Evolutionary conservation across 1,140 invertebrate genomes (phyloP).

Genomic region (Triops longicaudatus): DNA sequence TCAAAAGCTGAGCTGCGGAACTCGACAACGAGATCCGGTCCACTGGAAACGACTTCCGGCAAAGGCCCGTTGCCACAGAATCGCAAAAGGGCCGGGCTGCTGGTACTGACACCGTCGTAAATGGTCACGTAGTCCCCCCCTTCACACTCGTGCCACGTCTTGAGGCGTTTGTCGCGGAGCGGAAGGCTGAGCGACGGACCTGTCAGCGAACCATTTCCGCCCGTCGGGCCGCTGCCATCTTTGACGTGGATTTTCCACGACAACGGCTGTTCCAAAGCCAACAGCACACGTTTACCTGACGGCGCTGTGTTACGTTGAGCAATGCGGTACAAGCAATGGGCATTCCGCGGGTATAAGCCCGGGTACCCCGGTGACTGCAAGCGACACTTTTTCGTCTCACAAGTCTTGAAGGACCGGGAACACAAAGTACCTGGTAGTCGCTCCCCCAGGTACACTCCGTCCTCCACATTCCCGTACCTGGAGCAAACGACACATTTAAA

Average conservation of each 20-base stretch:
- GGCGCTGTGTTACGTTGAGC: not conserved
- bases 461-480: constrained; percentile 17
- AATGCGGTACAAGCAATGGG: constrained; percentile 62
- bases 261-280: constrained; percentile 18
- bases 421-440: constrained; percentile 81
- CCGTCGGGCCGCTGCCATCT: constrained; percentile 16
- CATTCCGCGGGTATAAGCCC: constrained; percentile 72
- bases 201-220: constrained; percentile 6
- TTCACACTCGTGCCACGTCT: constrained; percentile 73
- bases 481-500: not conserved
- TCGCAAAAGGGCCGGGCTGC: constrained; percentile 75
- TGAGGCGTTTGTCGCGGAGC: constrained; percentile 39
- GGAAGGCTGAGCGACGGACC: not conserved
- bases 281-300: constrained; percentile 9
- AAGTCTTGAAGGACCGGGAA: constrained; percentile 78
- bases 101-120: constrained; percentile 80
- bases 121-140: constrained; percentile 80
- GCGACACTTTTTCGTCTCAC: constrained; percentile 72
- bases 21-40: constrained; percentile 74
- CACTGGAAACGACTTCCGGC: constrained; percentile 63
- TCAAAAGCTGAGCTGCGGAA: constrained; percentile 83
- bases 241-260: constrained; percentile 22
- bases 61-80: constrained; percentile 79
- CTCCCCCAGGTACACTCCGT: constrained; percentile 50
- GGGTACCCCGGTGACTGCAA: constrained; percentile 79